Conservation (phyloP, 2,797 vertebrate species). For the Choloepus didactylus region DNA sequence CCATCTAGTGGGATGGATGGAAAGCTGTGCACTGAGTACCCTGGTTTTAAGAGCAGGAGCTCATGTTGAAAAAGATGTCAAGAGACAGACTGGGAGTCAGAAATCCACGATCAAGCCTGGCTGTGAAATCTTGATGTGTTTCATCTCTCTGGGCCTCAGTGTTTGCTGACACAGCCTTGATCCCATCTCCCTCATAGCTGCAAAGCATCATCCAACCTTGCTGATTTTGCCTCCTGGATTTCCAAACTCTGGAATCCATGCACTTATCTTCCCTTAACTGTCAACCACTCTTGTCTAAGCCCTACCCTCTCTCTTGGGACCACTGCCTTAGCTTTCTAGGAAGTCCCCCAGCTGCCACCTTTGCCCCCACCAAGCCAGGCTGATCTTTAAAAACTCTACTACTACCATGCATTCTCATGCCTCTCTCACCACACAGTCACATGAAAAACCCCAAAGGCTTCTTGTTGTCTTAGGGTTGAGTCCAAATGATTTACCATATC, state of each 20-base stretch:
- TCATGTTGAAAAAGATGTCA: neutral
- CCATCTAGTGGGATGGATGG: neutral
- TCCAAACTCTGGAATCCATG: neutral
- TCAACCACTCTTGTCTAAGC: neutral
- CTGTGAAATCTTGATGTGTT: neutral
- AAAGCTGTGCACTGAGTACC: rapidly evolving
- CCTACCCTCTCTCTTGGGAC: neutral
- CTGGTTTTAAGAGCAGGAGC: neutral
- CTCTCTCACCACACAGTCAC: neutral
- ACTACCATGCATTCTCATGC: neutral
- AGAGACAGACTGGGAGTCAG: neutral
- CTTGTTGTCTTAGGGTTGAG: neutral
- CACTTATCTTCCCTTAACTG: neutral
- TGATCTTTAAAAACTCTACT: neutral
- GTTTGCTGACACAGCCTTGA: rapidly evolving
- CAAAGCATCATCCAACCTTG: rapidly evolving
- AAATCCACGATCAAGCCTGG: neutral
- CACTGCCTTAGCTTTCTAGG: too few relatives aligned
- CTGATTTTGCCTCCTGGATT: neutral
- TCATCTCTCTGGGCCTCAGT: neutral
- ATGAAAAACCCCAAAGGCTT: neutral
- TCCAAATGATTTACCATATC: neutral
- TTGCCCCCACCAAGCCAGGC: neutral
- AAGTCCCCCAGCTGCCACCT: too few relatives aligned
- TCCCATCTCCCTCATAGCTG: neutral